Base-by-base conservation (phyloP, 2,888 invertebrate genomes). In the Omphaloscelis lunosa region DNA sequence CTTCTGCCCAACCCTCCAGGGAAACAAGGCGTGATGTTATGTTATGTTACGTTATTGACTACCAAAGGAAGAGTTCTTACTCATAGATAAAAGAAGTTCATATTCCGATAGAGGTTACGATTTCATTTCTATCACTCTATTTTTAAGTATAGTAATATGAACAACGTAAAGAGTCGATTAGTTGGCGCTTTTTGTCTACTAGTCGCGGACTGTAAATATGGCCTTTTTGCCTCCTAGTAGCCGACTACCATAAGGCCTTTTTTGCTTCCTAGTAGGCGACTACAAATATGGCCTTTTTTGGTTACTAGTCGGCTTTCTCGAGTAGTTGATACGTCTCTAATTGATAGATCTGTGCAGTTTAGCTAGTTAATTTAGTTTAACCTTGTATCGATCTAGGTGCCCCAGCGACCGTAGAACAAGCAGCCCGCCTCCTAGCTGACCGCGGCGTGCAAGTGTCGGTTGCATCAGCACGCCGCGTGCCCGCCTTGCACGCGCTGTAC, bases 401-500 rank as follows among this genome's bases (percentile, higher is more conserved):
- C 0, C 94, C 95, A 0, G 92, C 92, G 0, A 98, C 98, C 5
- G 97, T 98, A n/a, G 99, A 99, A 86, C 98, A 99, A 90, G 96
- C 99, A 61, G 99, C 99, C 0, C 96, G 97, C 0, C 93, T 98
- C 85, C 97, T 99, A 86, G 97, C 97, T 87, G 99, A 99, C 97
- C 97, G 98, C 78, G 98, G 98, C 65, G 98, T 99, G 51, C 98
- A 98, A 92, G 95, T 99, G 65, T 99, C 99, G 0, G 97, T 99
- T 56, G 97, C 99, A 74, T 98, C 99, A 0, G 99, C 99, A 0
- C 97, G 99, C 68, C 99, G 99, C 93, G 98, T 99, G 87, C 98
- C 99, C 1, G 97, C 98, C 0, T 94, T 99, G 3, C 98, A 98
- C 88, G 98, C 98, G 90, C 95, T 99, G 11, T 99, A 98, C 95